Evolutionary conservation across 2,113 vertebrate genomes (phyloP).

Genomic region (Microcebus murinus): DNA sequence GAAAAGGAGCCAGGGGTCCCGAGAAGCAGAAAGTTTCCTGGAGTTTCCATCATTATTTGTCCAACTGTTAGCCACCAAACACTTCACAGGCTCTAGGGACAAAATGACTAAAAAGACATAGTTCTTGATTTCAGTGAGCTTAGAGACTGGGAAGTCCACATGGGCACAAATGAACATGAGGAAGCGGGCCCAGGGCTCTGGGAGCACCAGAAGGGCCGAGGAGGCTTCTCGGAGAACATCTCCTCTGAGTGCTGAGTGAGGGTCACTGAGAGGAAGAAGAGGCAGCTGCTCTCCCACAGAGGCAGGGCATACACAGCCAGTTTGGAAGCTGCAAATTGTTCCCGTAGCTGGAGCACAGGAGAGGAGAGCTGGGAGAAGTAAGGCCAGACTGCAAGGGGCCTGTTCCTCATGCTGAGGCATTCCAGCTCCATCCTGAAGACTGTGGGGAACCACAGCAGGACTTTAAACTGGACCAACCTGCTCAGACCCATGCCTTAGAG

Average conservation of each 20-base stretch:
- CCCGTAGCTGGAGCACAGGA: neutral
- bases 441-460: neutral
- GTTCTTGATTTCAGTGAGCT: neutral
- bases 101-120: neutral
- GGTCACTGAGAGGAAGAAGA: neutral
- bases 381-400: neutral
- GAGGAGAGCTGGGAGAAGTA: neutral
- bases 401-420: neutral
- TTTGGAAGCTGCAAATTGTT: neutral
- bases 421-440: neutral
- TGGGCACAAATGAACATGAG: neutral
- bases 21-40: neutral
- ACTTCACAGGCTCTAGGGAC: neutral
- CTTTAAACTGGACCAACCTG: neutral
- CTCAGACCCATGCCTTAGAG: neutral
- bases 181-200: neutral
- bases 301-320: neutral
- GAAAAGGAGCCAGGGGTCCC: neutral
- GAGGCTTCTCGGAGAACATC: neutral
- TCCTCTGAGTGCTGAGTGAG: neutral
- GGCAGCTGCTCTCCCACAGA: neutral
- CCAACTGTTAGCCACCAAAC: neutral
- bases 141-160: neutral
- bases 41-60: constrained; percentile 21
- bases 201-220: neutral